Evolutionary conservation across 2,113 vertebrate genomes (phyloP).

Genomic region (Tetrao urogallus): DNA sequence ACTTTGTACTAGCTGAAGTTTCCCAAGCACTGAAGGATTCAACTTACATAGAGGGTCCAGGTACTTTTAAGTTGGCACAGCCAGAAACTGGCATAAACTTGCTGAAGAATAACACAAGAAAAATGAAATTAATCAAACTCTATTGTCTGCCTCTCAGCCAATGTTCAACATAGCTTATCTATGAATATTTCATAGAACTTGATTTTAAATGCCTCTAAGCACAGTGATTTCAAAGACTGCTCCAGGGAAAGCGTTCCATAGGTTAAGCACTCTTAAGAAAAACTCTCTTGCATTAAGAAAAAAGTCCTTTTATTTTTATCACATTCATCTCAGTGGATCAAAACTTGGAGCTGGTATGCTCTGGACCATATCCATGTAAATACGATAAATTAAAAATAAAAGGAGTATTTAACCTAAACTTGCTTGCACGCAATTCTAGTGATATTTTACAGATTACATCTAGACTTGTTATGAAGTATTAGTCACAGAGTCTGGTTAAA

Average conservation of each 20-base stretch:
- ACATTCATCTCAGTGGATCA: constrained; percentile 5
- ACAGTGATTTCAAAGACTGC: background rate
- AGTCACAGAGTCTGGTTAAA: constrained; percentile 21
- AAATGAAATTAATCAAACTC: background rate
- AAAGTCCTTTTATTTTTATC: background rate
- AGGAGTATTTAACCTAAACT: constrained; percentile 26
- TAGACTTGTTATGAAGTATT: constrained; percentile 37
- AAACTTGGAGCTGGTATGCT: background rate
- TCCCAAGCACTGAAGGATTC: background rate
- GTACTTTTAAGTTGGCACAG: background rate
- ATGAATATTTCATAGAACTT: background rate
- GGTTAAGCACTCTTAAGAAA: background rate
- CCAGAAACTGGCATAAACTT: background rate
- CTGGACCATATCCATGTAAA: background rate
- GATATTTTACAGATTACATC: constrained; percentile 45
- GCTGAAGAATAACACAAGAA: background rate
- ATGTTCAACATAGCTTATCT: background rate
- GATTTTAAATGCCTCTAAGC: background rate
- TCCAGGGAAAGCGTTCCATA: background rate
- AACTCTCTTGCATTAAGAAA: background rate
- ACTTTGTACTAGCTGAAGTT: background rate
- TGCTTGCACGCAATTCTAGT: background rate
- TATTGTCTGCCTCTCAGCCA: background rate
- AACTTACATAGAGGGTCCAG: background rate
- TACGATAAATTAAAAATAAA: constrained; percentile 43